These are phyloP conservation scores for Caenorhabditis sp. DNA, from an alignment of 2,888 invertebrate genomes.

Conservation along the genomic window DNA sequence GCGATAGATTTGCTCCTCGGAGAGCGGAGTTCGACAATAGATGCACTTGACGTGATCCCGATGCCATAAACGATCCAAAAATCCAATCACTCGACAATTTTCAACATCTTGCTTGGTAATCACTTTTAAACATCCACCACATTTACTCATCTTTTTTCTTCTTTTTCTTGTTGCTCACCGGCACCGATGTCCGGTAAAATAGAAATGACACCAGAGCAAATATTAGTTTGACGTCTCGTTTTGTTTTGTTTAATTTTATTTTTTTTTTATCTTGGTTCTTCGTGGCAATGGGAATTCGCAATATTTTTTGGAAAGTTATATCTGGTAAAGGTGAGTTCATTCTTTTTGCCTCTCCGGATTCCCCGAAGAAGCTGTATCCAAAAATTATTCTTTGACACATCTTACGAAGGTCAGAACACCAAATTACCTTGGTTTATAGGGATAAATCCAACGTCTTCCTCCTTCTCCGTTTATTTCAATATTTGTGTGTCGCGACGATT, in stretches of 20 bases:
- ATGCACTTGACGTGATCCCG: conserved; percentile 20
- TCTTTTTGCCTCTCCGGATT: background rate
- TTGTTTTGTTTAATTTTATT: background rate
- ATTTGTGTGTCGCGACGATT: no score
- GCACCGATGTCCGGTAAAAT: background rate
- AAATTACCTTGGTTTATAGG: no score
- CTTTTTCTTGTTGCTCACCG: no score
- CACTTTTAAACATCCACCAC: conserved; percentile 16
- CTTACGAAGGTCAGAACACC: no score
- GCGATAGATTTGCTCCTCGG: conserved; percentile 7
- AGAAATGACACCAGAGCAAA: background rate
- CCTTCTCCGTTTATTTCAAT: no score
- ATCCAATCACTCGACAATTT: conserved; percentile 12
- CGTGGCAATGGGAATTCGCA: conserved; percentile 26
- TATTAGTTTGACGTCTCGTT: conserved; percentile 14
- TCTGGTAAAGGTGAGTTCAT: conserved; percentile 18
- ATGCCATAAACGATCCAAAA: conserved; percentile 29
- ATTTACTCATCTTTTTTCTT: conserved; percentile 20
- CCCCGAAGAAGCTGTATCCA: no score
- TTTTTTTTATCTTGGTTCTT: background rate
- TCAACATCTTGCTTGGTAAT: conserved; percentile 18
- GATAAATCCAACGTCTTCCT: no score
- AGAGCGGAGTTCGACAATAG: conserved; percentile 13
- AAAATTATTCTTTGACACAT: no score
- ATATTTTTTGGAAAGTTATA: conserved; percentile 33